phyloP scores from a whole-genome alignment of 30 jellyfish, hydroid and myxozoan genomes.

The Pseudorhiza aurosa region DNA sequence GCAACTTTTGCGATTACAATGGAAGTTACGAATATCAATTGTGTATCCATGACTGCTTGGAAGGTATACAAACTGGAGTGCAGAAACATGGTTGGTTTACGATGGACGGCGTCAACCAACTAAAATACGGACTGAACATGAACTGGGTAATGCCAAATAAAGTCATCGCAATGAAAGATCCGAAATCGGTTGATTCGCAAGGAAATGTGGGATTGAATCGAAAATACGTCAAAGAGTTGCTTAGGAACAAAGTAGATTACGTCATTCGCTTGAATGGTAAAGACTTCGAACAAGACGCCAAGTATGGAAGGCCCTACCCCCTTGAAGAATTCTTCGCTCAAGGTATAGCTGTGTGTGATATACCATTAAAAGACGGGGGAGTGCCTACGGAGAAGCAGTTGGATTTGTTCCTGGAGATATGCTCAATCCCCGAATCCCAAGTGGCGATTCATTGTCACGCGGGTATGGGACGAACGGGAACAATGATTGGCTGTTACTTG shows the following conservation, averaged over 20 bases:
- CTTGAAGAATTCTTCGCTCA: slow-evolving; percentile 56
- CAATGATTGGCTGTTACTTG: slow-evolving; percentile 83
- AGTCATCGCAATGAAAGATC: slow-evolving; percentile 88
- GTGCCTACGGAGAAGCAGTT: slow-evolving; percentile 72
- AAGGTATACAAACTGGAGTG: slow-evolving; percentile 35
- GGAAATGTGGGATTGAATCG: slow-evolving; percentile 18
- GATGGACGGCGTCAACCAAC: neutral
- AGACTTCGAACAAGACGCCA: slow-evolving; percentile 52
- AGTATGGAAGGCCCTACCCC: slow-evolving; percentile 75
- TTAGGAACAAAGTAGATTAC: slow-evolving; percentile 40
- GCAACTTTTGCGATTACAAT: slow-evolving; percentile 80
- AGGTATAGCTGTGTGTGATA: slow-evolving; percentile 66
- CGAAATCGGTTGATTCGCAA: slow-evolving; percentile 38
- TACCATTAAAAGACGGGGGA: slow-evolving; percentile 83
- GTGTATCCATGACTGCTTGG: slow-evolving; percentile 76
- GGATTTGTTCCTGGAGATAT: slow-evolving; percentile 46
- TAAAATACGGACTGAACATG: slow-evolving; percentile 72
- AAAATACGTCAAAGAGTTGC: slow-evolving; percentile 60
- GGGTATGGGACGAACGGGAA: slow-evolving; percentile 95
- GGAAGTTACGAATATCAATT: slow-evolving; percentile 79
- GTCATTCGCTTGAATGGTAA: slow-evolving; percentile 74
- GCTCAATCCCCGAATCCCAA: slow-evolving; percentile 55
- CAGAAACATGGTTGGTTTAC: slow-evolving; percentile 54
- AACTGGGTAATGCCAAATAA: slow-evolving; percentile 85
- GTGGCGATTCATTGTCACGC: slow-evolving; percentile 97